Base-by-base conservation (phyloP, 1,140 invertebrate species). In the Euschistus heros region DNA sequence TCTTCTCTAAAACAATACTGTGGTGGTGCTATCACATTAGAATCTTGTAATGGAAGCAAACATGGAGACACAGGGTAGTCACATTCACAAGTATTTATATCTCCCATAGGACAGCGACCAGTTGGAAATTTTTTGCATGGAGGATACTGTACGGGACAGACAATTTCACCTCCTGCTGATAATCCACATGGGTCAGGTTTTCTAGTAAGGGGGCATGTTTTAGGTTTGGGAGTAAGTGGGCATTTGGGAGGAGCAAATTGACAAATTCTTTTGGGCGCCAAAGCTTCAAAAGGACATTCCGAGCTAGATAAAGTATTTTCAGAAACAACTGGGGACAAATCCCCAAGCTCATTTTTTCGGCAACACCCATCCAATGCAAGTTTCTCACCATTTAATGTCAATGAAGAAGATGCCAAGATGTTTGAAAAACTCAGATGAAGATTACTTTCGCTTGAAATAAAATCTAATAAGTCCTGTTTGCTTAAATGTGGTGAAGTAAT, bases 1-100 rank as follows among this genome's bases (percentile, higher is more conserved):
- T 64, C 27, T 22, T 64, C 46, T 64, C 30, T 24, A n/a, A 33
- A n/a, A 54, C 62, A 64, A 17, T 64, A 64, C n/a, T 64, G 62
- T 27, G 46, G 46, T 18, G 62, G 62, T 18, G 62, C 24, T 1
- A 22, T 10, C 13, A 33, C 15, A 24, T 22, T 14, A 20, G 30
- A n/a, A 3, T 17, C 24, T 30, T 54, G 44, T n/a, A 33, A 27
- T 22, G 44, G 42, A 20, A 54, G 15, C 24, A 64, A 30, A 47
- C 62, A 64, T n/a, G 62, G 47, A 30, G 62, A 46, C 4, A 64
- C 62, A 33, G 62, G 62, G 18, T 64, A 64, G 1, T 52, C 46
- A 54, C 62, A 64, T 7, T 64, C 62, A 37, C 62, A 64, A 4
- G 33, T 17, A 15, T 37, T 37, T n/a, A 54, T 15, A n/a, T 54